These are phyloP conservation scores for Corythoichthys intestinalis DNA, from an alignment of 2,113 vertebrate genomes.

Conservation along the genomic window DNA sequence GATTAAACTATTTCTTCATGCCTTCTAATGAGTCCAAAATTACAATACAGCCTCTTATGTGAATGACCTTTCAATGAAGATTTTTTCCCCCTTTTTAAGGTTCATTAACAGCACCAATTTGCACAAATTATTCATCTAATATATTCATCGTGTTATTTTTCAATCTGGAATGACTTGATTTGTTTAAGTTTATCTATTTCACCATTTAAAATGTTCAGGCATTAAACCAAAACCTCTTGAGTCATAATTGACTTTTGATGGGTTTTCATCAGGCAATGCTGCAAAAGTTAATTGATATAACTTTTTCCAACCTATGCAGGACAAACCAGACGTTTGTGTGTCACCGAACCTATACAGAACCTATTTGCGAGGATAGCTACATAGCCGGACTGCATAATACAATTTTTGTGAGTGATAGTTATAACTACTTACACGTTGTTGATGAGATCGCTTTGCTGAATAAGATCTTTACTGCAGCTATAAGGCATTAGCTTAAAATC, in stretches of 20 bases:
- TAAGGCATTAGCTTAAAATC: too few relatives aligned
- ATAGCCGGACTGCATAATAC: too few relatives aligned
- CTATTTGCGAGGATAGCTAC: too few relatives aligned
- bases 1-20: constrained; percentile 38
- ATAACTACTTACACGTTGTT: too few relatives aligned
- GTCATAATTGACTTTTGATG: constrained; percentile 5
- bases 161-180: constrained; percentile 8
- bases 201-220: constrained; percentile 6
- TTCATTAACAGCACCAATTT: constrained; percentile 21
- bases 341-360: too few relatives aligned
- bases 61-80: constrained; percentile 42
- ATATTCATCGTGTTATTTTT: constrained; percentile 8
- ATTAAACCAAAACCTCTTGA: constrained; percentile 5
- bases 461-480: too few relatives aligned
- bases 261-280: constrained; percentile 6
- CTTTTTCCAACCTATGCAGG: background rate
- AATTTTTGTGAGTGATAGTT: too few relatives aligned
- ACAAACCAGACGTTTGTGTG: too few relatives aligned
- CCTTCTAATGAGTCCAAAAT: constrained; percentile 42
- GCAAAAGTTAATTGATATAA: background rate
- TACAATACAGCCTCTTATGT: constrained; percentile 24
- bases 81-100: constrained; percentile 24
- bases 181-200: constrained; percentile 1
- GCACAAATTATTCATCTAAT: constrained; percentile 20
- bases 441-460: too few relatives aligned